Evolutionary conservation across 2,888 invertebrate genomes (phyloP).

Genomic region (Ophonus ardosiacus): DNA sequence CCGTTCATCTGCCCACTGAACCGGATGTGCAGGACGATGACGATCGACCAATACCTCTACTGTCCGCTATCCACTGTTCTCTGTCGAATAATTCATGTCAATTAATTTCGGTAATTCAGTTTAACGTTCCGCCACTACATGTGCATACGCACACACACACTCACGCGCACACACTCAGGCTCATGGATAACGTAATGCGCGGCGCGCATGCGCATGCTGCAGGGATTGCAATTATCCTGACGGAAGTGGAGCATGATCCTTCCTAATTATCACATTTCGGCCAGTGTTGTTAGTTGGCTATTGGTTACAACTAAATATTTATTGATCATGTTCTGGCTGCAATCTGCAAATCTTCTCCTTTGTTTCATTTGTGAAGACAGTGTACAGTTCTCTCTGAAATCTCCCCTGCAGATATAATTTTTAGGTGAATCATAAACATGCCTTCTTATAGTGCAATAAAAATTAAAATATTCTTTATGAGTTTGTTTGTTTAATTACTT

Average conservation of each 20-base stretch:
- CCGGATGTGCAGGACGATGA: conserved; percentile 28
- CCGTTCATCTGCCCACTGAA: not conserved
- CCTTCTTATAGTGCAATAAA: conserved; percentile 67
- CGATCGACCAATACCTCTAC: conserved; percentile 67
- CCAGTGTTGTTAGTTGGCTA: conserved; percentile 24
- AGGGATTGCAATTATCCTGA: conserved; percentile 57
- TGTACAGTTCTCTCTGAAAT: not conserved
- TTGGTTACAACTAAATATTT: conserved; percentile 33
- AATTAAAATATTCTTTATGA: conserved; percentile 65
- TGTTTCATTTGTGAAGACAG: not conserved
- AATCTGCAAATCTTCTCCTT: not conserved
- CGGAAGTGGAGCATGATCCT: conserved; percentile 56
- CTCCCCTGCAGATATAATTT: conserved; percentile 57
- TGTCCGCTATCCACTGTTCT: conserved; percentile 49
- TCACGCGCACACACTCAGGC: conserved; percentile 13
- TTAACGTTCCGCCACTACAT: conserved; percentile 72
- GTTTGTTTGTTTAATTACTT: conserved; percentile 70
- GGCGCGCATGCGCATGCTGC: conserved; percentile 3
- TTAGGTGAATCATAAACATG: conserved; percentile 66
- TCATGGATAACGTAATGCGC: too few species aligned
- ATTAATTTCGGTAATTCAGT: conserved; percentile 75
- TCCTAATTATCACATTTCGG: conserved; percentile 59
- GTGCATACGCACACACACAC: conserved; percentile 65
- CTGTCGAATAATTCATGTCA: conserved; percentile 74
- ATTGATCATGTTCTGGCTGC: not conserved